Percentiles rank a stretch among this genome's conserved stretches.
phyloP scores from a whole-genome alignment of 2,113 vertebrate species.

The Chinchilla lanigera region DNA sequence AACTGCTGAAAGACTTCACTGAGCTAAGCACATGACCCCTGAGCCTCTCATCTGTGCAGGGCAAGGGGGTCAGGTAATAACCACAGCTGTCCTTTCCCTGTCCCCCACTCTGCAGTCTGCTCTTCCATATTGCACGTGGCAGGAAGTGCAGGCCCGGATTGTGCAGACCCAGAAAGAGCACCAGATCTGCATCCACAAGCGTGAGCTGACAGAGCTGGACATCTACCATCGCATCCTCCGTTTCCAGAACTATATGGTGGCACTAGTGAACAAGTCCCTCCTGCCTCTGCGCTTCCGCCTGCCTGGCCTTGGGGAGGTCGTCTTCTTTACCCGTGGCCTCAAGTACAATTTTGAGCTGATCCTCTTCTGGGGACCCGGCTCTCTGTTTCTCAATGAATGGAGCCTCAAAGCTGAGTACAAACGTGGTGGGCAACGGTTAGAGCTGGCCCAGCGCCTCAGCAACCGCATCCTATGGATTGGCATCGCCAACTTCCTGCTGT shows the following conservation, averaged over 20 bases:
- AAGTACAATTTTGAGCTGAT: constrained; percentile 99
- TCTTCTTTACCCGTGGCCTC: constrained; percentile 97
- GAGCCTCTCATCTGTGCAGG: not conserved
- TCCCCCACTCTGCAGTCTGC: constrained; percentile 88
- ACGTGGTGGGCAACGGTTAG: constrained; percentile 93
- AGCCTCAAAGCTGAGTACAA: constrained; percentile 97
- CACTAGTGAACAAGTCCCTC: constrained; percentile 98
- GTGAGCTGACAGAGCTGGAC: constrained; percentile 96
- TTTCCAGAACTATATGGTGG: constrained; percentile 99
- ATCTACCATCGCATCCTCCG: constrained; percentile 98
- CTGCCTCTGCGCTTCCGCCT: constrained; percentile 94
- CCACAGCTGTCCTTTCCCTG: not conserved
- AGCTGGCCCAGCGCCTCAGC: constrained; percentile 95
- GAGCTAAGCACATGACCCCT: not conserved
- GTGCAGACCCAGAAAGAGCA: constrained; percentile 99
- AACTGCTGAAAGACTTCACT: not conserved
- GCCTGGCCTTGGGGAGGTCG: constrained; percentile 91
- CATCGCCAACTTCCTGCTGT: constrained; percentile 96
- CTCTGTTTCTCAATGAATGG: constrained; percentile 98
- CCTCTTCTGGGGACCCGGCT: constrained; percentile 98
- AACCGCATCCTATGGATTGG: constrained; percentile 98
- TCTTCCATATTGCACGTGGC: constrained; percentile 97
- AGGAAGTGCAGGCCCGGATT: constrained; percentile 97
- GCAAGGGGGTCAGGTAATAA: not conserved
- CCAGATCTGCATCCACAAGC: constrained; percentile 99